Conservation (phyloP, 2,113 vertebrate genomes). For the Neopipo cinnamomea region DNA sequence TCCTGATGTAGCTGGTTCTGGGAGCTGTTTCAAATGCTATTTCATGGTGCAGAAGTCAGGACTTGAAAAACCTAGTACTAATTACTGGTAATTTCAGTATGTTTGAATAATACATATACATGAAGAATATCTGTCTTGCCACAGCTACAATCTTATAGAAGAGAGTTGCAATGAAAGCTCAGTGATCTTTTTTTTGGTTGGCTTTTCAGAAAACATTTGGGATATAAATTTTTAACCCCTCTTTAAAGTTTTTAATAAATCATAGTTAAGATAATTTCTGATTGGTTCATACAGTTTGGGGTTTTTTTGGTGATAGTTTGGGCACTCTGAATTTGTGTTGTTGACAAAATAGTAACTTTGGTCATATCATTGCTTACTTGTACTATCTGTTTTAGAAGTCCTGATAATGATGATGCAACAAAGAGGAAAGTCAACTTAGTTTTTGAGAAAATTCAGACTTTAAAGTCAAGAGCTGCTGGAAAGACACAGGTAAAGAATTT, state of each 20-base stretch:
- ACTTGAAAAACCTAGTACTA: neutral
- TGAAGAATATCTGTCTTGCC: neutral
- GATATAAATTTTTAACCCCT: neutral
- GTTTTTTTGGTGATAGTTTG: neutral
- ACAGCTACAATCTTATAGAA: neutral
- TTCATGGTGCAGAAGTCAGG: neutral
- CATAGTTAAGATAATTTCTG: neutral
- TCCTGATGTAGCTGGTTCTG: neutral
- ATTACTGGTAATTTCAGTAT: neutral
- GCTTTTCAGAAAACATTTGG: neutral
- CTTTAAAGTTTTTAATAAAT: neutral
- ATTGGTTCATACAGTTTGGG: neutral
- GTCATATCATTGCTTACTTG: neutral
- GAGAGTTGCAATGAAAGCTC: neutral
- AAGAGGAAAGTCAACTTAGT: slow-evolving; percentile 97
- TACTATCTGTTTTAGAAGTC: slow-evolving; percentile 76
- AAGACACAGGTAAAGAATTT: slow-evolving; percentile 75
- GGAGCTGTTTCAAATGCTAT: neutral
- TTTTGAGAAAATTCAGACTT: slow-evolving; percentile 98
- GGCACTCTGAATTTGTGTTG: neutral
- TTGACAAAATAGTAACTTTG: neutral
- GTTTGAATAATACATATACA: neutral
- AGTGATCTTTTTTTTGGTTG: neutral
- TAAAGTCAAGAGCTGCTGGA: slow-evolving; percentile 91
- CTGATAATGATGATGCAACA: slow-evolving; percentile 90